Evolutionary conservation across 2,113 vertebrate genomes (phyloP).

Genomic region (Psammodynastes pulverulentus): DNA sequence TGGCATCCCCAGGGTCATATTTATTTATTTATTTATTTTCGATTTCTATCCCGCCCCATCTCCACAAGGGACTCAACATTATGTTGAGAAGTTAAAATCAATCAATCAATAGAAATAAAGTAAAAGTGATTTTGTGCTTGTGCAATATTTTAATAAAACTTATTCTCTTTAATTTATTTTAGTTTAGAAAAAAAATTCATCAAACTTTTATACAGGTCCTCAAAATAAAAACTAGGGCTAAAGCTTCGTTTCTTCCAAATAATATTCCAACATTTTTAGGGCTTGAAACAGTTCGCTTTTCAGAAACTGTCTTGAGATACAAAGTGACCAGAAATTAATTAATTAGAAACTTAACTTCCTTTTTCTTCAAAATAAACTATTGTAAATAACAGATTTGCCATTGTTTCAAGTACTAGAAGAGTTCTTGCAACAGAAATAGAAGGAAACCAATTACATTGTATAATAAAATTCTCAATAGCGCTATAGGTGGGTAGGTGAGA

Average conservation of each 20-base stretch:
- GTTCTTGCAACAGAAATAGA: neutral
- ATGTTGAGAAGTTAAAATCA: slow-evolving; percentile 3
- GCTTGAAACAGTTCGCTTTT: neutral
- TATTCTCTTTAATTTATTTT: neutral
- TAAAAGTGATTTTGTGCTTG: neutral
- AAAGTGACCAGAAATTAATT: neutral
- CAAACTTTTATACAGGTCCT: neutral
- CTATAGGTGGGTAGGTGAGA: neutral
- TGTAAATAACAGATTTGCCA: neutral
- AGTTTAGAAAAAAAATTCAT: neutral
- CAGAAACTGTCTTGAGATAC: neutral
- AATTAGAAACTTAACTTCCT: neutral
- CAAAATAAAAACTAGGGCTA: neutral
- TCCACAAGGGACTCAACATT: no score
- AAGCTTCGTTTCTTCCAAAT: neutral
- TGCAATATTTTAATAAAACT: neutral
- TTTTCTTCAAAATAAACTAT: neutral
- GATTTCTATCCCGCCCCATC: no score
- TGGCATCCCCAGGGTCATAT: neutral
- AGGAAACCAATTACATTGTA: neutral
- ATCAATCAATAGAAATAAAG: neutral
- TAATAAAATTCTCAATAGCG: neutral
- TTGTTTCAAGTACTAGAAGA: neutral
- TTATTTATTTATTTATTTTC: no score
- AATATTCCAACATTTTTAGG: neutral